Evolutionary conservation across 2,888 invertebrate species (phyloP).

Genomic region (Copidosoma aretas): DNA sequence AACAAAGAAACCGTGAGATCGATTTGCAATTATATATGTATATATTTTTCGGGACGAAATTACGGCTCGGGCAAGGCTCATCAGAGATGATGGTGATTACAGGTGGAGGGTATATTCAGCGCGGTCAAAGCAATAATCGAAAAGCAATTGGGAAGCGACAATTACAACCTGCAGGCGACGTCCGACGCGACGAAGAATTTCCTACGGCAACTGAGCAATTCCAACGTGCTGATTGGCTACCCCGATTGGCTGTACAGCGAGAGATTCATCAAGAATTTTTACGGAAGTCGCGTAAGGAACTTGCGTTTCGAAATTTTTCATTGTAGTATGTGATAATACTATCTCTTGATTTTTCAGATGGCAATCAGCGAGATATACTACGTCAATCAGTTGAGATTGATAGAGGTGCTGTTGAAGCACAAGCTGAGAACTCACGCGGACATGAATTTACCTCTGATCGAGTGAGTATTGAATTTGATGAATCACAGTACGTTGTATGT

Average conservation of each 20-base stretch:
- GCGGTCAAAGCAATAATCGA: not conserved
- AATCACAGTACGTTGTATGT: not conserved
- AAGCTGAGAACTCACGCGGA: constrained; percentile 10
- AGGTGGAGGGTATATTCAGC: constrained; percentile 19
- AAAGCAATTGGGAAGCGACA: not conserved
- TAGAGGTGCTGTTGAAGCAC: not conserved
- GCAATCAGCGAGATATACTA: constrained; percentile 4
- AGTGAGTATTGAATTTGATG: constrained; percentile 25
- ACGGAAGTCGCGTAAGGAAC: constrained; percentile 11
- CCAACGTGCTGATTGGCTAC: constrained; percentile 24
- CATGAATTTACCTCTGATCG: constrained; percentile 1
- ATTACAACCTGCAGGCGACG: not conserved
- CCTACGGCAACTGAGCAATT: not conserved
- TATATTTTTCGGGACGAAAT: no score
- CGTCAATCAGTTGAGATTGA: constrained; percentile 5
- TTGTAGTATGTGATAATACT: not conserved
- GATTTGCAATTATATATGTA: no score
- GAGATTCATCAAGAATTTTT: constrained; percentile 2
- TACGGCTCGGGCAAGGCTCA: no score
- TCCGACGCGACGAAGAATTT: constrained; percentile 15
- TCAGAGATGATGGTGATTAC: not conserved
- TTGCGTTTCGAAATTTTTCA: not conserved
- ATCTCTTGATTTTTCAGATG: constrained; percentile 19
- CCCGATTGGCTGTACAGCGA: constrained; percentile 26
- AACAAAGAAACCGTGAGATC: constrained; percentile 18